These are phyloP conservation scores for Smittia sp. DNA, from an alignment of 2,888 invertebrate species.

Conservation along the genomic window DNA sequence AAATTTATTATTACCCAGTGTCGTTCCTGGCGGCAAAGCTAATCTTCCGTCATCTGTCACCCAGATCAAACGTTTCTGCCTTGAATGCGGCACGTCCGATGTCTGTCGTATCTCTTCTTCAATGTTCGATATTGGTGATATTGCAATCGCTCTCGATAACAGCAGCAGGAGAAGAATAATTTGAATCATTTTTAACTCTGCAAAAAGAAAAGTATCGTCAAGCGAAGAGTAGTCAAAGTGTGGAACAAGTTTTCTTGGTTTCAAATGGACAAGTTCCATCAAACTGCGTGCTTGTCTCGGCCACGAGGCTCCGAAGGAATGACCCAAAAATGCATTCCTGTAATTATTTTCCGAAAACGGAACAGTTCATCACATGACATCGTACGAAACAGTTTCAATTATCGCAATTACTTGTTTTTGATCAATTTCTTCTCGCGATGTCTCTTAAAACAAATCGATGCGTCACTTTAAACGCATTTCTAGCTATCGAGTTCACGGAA, in stretches of 20 bases:
- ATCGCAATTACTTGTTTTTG: too few species aligned
- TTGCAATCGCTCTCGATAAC: neutral
- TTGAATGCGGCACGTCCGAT: conserved; percentile 61
- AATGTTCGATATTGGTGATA: neutral
- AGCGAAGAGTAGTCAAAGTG: too few species aligned
- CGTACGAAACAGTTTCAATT: too few species aligned
- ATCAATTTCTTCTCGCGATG: too few species aligned
- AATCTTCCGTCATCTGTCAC: conserved; percentile 80
- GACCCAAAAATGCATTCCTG: too few species aligned
- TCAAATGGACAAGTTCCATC: too few species aligned
- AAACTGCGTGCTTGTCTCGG: too few species aligned
- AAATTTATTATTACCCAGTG: too few species aligned
- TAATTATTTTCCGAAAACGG: too few species aligned
- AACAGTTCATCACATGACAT: too few species aligned
- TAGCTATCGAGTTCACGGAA: neutral
- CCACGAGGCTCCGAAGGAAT: too few species aligned
- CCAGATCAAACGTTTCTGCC: conserved; percentile 81
- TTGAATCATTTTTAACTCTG: neutral
- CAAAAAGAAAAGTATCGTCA: neutral
- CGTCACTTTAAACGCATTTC: neutral
- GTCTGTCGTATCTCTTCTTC: neutral
- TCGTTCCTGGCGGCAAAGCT: conserved; percentile 79
- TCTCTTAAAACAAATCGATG: neutral
- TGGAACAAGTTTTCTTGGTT: neutral
- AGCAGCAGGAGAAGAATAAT: neutral